A percentile compares a stretch with the other conserved stretches of the same genome.
Evolutionary conservation across 1,140 invertebrate genomes (phyloP).

Genomic region (Octopus sinensis): DNA sequence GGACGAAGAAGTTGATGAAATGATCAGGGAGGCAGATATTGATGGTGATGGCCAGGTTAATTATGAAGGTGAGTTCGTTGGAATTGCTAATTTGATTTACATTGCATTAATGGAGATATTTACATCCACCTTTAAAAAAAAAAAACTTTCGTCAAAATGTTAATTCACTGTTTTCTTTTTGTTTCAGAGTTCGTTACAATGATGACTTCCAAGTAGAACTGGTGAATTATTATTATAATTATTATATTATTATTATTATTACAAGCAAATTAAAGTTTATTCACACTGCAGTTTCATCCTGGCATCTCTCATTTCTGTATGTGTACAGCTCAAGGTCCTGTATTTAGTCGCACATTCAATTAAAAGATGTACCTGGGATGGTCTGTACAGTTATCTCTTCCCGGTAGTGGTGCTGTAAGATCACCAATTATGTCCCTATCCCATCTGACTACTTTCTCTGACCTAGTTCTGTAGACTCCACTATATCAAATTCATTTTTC

Average conservation of each 20-base stretch:
- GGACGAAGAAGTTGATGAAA: conserved; percentile 86
- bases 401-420: conserved; percentile 16
- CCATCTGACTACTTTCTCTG: conserved; percentile 12
- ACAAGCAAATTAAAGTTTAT: conserved; percentile 9
- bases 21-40: conserved; percentile 87
- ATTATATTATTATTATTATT: conserved; percentile 1
- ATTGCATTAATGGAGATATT: too few species aligned
- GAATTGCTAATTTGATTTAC: not conserved
- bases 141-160: not conserved
- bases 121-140: not conserved
- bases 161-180: not conserved
- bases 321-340: conserved; percentile 13
- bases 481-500: conserved; percentile 10
- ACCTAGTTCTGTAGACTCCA: conserved; percentile 13
- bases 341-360: conserved; percentile 15
- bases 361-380: conserved; percentile 15
- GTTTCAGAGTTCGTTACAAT: conserved; percentile 16
- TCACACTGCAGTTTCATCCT: conserved; percentile 12
- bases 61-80: conserved; percentile 36
- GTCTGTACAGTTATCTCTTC: conserved; percentile 16
- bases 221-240: not conserved
- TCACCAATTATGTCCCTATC: conserved; percentile 7
- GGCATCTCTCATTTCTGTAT: conserved; percentile 15
- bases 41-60: conserved; percentile 69
- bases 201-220: conserved; percentile 23